Percentiles rank a stretch among this genome's conserved stretches.
These are phyloP conservation scores for Girardinus metallicus DNA, from an alignment of 2,797 vertebrate species.

Conservation along the genomic window DNA sequence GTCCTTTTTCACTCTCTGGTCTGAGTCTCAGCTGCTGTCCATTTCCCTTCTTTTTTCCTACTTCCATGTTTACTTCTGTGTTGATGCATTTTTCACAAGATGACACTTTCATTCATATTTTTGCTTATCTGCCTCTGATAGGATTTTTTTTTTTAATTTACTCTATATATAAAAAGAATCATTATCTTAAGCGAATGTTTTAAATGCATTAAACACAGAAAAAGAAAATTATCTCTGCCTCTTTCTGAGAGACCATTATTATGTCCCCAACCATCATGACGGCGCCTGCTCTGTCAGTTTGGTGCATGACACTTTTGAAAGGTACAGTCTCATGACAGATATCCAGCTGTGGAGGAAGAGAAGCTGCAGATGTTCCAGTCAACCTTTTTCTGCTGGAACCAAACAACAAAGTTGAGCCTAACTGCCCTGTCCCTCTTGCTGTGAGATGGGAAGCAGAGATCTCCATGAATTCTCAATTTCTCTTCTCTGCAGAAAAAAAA, in stretches of 20 bases:
- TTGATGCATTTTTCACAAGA: neutral
- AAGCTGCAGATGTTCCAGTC: neutral
- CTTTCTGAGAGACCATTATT: neutral
- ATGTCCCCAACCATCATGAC: neutral
- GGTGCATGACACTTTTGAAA: neutral
- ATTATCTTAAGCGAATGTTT: neutral
- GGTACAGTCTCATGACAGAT: neutral
- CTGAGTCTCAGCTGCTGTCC: neutral
- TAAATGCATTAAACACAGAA: neutral
- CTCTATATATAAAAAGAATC: neutral
- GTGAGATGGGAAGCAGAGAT: neutral
- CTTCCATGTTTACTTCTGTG: neutral
- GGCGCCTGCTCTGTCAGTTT: neutral
- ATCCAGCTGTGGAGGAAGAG: neutral
- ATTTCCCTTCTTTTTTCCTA: neutral
- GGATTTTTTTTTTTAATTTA: too few relatives aligned
- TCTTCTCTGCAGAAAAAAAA: neutral
- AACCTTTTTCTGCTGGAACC: neutral
- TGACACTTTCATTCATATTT: neutral
- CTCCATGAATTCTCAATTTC: neutral
- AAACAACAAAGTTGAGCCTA: neutral
- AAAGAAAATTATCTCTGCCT: neutral
- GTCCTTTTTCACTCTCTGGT: slow-evolving; percentile 3
- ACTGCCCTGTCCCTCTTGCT: neutral
- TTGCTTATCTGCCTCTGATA: neutral